Evolutionary conservation across 2,797 vertebrate species (phyloP), one percentile per base, ranked within the genome.

Genomic region (Phaenicophaeus curvirostris): DNA sequence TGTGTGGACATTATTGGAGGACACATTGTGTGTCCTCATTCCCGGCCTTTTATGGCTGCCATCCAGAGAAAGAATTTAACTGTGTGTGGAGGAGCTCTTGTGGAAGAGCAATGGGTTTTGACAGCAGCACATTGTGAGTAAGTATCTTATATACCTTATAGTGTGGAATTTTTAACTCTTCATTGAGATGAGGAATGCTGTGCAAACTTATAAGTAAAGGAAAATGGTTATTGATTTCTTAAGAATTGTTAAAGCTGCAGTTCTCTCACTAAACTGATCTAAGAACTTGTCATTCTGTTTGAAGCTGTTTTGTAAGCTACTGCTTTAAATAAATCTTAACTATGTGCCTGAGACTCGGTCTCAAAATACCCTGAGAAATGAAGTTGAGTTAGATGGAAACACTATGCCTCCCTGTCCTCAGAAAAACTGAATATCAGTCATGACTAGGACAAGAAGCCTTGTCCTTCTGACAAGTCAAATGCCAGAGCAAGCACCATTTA

Each of bases 41-140:
- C 68, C 16, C 42, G 57, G 54, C 72, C 72, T 59, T 80, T 3
- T 20, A 54, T 58, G 61, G 65, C 76, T 80, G 53, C 44, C 51
- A 25, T 71, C 15, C 5, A 2, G 24, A 2, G 0, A 17, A 20
- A 37, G 6, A 17, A 35, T 66, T 21, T 1, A 39, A 11, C 3
- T 7, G 8, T 6, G 13, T 80, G 48, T 74, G 79, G 53, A 82
- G 89, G 44, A 76, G 13, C 21, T 79, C 51, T 68, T 16, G 51
- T 83, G 73, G 20, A 44, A 80, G 25, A 66, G 33, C 42, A 67
- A 20, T 85, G 35, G 39, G 44, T 85, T 92, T 91, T 95, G 65
- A 83, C 48, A 67, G 66, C 68, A 72, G 69, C 1, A 0, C 50
- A 41, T 30, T 87, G 67, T 30, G 0, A 2, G 30, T 66, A 75